Evolutionary conservation across 2,797 vertebrate genomes (phyloP).

Genomic region (Gephyroberyx darwinii): DNA sequence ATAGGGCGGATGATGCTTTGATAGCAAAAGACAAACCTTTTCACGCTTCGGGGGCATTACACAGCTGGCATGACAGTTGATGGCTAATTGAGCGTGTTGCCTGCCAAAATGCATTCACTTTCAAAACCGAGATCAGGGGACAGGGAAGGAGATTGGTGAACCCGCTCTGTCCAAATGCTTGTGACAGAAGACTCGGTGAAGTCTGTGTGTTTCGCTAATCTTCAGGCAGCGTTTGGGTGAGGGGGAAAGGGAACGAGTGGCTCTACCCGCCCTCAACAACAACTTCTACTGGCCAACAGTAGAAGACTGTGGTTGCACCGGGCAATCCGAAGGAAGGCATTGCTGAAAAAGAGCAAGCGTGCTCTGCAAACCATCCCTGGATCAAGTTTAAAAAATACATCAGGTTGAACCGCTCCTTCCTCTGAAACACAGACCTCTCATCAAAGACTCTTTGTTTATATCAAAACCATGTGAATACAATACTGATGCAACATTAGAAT

Average conservation of each 20-base stretch:
- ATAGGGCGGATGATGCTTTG: conserved; percentile 45
- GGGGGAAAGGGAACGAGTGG: conserved; percentile 32
- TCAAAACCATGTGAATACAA: conserved; percentile 40
- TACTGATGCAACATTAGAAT: conserved; percentile 31
- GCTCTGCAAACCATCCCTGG: conserved; percentile 18
- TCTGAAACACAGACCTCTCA: conserved; percentile 26
- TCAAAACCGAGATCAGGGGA: conserved; percentile 42
- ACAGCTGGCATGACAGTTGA: conserved; percentile 60
- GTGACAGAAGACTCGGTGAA: conserved; percentile 27
- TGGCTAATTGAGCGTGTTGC: conserved; percentile 56
- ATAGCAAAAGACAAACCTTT: conserved; percentile 60
- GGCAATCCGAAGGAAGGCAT: neutral
- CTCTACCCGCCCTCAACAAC: too few relatives aligned
- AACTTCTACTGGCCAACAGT: neutral
- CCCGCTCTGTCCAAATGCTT: conserved; percentile 34
- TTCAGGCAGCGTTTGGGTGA: conserved; percentile 8
- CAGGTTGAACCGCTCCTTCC: neutral
- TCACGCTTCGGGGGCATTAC: conserved; percentile 38
- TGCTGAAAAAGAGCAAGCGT: neutral
- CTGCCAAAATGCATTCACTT: conserved; percentile 58
- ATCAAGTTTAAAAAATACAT: neutral
- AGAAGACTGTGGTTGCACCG: neutral
- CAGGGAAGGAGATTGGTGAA: conserved; percentile 8
- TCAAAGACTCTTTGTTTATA: conserved; percentile 48
- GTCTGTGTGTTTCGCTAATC: conserved; percentile 8